Evolutionary conservation across 2,797 vertebrate species (phyloP).

Genomic region (Pangasius mekongensis): DNA sequence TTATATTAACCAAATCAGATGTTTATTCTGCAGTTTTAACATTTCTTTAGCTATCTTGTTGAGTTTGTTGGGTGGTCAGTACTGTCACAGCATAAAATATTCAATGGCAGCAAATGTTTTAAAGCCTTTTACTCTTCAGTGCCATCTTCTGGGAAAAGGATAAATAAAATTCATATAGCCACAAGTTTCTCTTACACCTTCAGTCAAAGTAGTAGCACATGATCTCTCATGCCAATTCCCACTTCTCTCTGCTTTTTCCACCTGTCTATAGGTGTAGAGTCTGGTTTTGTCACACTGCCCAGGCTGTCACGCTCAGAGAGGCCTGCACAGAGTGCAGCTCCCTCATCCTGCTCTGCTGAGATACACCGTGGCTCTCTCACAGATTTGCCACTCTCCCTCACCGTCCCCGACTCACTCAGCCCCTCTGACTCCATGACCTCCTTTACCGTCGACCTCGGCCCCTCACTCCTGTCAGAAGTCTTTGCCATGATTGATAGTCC

Average conservation of each 20-base stretch:
- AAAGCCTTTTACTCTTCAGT: constrained; percentile 2
- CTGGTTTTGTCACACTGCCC: constrained; percentile 91
- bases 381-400: constrained; percentile 69
- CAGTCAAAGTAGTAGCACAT: constrained; percentile 9
- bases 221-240: not conserved
- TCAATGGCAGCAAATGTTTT: not conserved
- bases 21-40: not conserved
- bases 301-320: constrained; percentile 85
- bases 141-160: constrained; percentile 48
- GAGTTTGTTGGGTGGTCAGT: not conserved
- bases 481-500: constrained; percentile 86
- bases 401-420: constrained; percentile 73
- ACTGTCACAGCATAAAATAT: not conserved
- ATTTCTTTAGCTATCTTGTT: not conserved
- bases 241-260: constrained; percentile 23
- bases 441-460: constrained; percentile 93
- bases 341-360: constrained; percentile 66
- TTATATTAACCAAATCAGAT: constrained; percentile 9
- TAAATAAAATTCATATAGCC: constrained; percentile 1
- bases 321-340: constrained; percentile 70
- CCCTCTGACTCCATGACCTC: constrained; percentile 88
- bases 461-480: constrained; percentile 95
- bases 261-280: constrained; percentile 82
- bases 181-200: not conserved
- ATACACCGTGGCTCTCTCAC: constrained; percentile 71